Conservation (phyloP, 2,113 vertebrate genomes). For the Loxodonta africana region DNA sequence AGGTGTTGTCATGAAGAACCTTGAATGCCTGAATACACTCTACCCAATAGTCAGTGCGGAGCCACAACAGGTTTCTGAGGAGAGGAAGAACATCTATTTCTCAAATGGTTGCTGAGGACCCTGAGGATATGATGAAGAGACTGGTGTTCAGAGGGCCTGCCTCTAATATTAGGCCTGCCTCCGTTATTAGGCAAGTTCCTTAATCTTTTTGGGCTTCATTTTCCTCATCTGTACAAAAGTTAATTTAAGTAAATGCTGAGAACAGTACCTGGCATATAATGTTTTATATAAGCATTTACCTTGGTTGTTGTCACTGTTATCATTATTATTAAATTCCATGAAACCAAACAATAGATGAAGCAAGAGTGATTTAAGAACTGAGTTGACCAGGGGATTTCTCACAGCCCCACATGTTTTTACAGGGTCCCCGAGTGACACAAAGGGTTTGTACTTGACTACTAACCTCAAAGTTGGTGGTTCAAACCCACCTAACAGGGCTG, state of each 20-base stretch:
- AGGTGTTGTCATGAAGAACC: not conserved
- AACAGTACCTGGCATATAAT: not conserved
- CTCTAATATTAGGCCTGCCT: not conserved
- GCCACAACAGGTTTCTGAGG: not conserved
- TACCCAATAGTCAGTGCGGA: not conserved
- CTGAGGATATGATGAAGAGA: not conserved
- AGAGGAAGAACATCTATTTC: not conserved
- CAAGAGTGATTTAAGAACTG: not conserved
- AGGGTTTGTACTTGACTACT: not conserved
- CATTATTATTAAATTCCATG: not conserved
- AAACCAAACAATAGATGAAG: not conserved
- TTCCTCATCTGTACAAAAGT: not conserved
- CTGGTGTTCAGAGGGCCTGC: not conserved
- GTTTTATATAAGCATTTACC: not conserved
- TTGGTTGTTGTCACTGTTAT: not conserved
- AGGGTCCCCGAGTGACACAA: not conserved
- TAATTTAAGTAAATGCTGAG: not conserved
- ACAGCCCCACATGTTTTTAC: rapidly evolving
- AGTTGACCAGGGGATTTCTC: not conserved
- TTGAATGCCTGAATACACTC: not conserved
- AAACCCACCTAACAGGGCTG: not conserved
- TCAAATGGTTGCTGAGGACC: not conserved
- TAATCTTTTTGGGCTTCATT: not conserved
- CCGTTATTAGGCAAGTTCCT: conserved; percentile 1
- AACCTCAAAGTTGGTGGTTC: not conserved